Evolutionary conservation across 2,888 invertebrate genomes (phyloP).

Genomic region (Melanchra persicariae): DNA sequence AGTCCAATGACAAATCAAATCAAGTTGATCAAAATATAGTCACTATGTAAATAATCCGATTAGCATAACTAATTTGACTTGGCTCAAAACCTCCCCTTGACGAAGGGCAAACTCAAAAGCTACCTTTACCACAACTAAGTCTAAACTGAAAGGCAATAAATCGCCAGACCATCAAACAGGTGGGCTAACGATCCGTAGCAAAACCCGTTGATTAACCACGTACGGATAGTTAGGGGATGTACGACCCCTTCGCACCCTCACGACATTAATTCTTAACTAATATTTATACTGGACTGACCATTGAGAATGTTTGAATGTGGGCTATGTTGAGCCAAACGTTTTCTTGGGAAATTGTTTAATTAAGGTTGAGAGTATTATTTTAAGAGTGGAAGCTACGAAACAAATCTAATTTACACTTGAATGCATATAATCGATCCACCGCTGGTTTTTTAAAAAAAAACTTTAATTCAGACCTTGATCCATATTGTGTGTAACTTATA

Average conservation of each 20-base stretch:
- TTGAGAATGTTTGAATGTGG: background rate
- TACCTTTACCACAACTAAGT: background rate
- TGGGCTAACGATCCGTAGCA: slow-evolving; percentile 20
- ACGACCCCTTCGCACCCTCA: slow-evolving; percentile 21
- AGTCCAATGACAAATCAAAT: background rate
- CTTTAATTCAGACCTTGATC: no score
- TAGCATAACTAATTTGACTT: slow-evolving; percentile 9
- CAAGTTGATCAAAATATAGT: background rate
- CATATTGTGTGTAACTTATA: no score
- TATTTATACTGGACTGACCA: slow-evolving; percentile 42
- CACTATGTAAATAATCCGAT: slow-evolving; percentile 2
- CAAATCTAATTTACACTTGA: no score
- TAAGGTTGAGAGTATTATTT: background rate
- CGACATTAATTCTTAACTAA: slow-evolving; percentile 44
- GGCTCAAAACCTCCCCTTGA: background rate
- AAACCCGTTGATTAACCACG: slow-evolving; percentile 36
- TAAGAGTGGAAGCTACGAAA: no score
- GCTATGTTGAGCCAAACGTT: slow-evolving; percentile 3
- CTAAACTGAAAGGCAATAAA: slow-evolving; percentile 31
- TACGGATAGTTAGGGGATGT: slow-evolving; percentile 23
- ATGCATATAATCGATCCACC: no score
- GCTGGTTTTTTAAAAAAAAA: no score
- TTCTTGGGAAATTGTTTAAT: background rate
- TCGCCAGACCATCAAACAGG: slow-evolving; percentile 19
- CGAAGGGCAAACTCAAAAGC: background rate